phyloP scores from a whole-genome alignment of 2,888 invertebrate species.

The Itoplectis maculator region DNA sequence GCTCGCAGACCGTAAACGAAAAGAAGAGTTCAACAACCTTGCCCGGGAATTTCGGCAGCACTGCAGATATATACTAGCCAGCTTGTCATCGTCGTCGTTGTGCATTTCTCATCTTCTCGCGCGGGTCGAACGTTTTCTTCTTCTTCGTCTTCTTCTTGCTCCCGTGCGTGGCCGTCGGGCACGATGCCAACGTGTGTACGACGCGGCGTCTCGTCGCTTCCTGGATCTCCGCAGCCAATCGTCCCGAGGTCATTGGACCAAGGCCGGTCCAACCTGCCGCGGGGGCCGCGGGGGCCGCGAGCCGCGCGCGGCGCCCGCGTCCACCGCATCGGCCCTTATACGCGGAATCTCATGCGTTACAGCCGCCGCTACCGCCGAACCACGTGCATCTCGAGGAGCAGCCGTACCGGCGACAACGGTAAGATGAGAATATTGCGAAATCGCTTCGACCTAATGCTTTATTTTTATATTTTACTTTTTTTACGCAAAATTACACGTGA shows the following conservation, averaged over 20 bases:
- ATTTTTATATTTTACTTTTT: no score
- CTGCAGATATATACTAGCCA: constrained; percentile 18
- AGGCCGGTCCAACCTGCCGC: constrained; percentile 79
- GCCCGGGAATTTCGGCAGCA: constrained; percentile 29
- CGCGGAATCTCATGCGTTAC: neutral
- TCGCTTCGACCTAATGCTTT: no score
- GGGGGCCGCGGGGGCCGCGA: no score
- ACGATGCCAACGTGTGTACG: constrained; percentile 33
- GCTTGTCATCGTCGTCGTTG: constrained; percentile 5
- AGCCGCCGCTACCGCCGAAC: neutral
- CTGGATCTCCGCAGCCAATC: constrained; percentile 58
- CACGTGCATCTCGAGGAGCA: no score
- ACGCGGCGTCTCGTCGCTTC: constrained; percentile 51
- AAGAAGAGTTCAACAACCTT: constrained; percentile 50
- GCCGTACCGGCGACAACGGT: no score
- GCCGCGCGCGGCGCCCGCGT: neutral
- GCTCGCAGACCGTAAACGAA: constrained; percentile 21
- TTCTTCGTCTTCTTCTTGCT: neutral
- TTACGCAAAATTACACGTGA: no score
- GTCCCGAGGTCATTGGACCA: constrained; percentile 80
- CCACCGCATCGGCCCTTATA: constrained; percentile 3
- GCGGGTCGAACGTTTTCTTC: neutral
- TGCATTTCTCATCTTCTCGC: constrained; percentile 5
- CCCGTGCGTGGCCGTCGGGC: neutral
- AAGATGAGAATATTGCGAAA: no score